Evolutionary conservation across 2,888 invertebrate genomes (phyloP).

Genomic region (Phanerotoma sp.): DNA sequence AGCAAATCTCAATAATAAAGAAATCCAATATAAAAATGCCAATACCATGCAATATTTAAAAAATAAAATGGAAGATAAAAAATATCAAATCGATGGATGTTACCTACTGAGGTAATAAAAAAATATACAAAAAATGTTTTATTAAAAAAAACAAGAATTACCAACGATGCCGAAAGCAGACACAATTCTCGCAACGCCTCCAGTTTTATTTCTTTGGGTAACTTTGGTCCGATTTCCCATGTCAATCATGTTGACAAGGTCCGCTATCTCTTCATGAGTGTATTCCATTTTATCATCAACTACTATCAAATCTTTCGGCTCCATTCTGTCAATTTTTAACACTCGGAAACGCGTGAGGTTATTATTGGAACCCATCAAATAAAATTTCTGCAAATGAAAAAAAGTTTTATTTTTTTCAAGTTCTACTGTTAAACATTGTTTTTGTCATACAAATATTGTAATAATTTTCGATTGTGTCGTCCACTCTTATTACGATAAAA

Average conservation of each 20-base stretch:
- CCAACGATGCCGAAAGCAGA: constrained; percentile 96
- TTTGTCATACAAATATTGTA: too few relatives aligned
- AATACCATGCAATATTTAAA: constrained; percentile 26
- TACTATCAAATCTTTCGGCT: constrained; percentile 75
- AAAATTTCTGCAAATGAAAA: constrained; percentile 72
- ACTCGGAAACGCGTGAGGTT: constrained; percentile 88
- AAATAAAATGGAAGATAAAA: too few relatives aligned
- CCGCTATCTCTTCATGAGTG: constrained; percentile 81
- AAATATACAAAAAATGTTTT: too few relatives aligned
- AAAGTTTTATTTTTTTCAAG: neutral
- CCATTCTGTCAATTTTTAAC: constrained; percentile 90
- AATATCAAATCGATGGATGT: too few relatives aligned
- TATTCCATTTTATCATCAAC: constrained; percentile 92
- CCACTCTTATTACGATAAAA: too few relatives aligned
- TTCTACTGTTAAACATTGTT: neutral
- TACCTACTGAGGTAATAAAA: too few relatives aligned
- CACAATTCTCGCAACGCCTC: constrained; percentile 73
- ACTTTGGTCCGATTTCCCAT: constrained; percentile 66
- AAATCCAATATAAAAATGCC: constrained; percentile 14
- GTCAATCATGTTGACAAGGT: constrained; percentile 77
- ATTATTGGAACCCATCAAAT: constrained; percentile 94
- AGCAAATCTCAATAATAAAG: constrained; percentile 43
- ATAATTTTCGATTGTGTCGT: constrained; percentile 18
- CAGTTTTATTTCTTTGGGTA: constrained; percentile 58
- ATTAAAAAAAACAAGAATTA: too few relatives aligned